Base-by-base conservation (phyloP, 2,888 invertebrate genomes). In the Mamestra brassicae region DNA sequence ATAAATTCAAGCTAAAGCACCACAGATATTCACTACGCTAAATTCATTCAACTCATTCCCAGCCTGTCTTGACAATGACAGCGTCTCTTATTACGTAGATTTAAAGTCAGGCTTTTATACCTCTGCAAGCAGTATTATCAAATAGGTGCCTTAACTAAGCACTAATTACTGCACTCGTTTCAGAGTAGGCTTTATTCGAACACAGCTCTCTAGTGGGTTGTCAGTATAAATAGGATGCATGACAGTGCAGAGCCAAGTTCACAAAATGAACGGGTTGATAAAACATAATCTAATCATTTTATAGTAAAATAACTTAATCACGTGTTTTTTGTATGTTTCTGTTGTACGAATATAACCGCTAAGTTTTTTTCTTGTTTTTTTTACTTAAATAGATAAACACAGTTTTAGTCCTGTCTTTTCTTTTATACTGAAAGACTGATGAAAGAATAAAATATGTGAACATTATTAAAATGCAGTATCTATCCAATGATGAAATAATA, bases 111-210 rank as follows among this genome's bases (percentile, higher is more conserved):
- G n/a, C 64, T 64, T 71, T 71, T 54, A 83, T 73, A 60, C 50
- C 13, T 2, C 38, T 54, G 50, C 52, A 45, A 61, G 54, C 42
- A 34, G 61, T 69, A 70, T 79, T 71, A 74, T 80, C 54, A 75
- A 55, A 63, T 13, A 68, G 72, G 72, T 70, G 76, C 66, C 70
- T 72, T 26, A 17, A 10, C 74, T 79, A 80, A 83, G 78, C 79
- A 78, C 81, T 87, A 87, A 87, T 87, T 86, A 85, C 75, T 65
- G 75, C 67, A 52, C 67, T 85, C 76, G 26, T 74, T 83, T 71
- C 64, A 34, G 77, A 86, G 78, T 72, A 83, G 81, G 82, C 87
- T 86, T 88, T 88, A 89, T 87, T 83, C 78, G 72, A 84, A 86
- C 78, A 81, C 70, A 68, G 60, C 47, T 73, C 70, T 85, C 71